phyloP scores from a whole-genome alignment of 2,888 invertebrate genomes.

The Lycocerus yunnanus region DNA sequence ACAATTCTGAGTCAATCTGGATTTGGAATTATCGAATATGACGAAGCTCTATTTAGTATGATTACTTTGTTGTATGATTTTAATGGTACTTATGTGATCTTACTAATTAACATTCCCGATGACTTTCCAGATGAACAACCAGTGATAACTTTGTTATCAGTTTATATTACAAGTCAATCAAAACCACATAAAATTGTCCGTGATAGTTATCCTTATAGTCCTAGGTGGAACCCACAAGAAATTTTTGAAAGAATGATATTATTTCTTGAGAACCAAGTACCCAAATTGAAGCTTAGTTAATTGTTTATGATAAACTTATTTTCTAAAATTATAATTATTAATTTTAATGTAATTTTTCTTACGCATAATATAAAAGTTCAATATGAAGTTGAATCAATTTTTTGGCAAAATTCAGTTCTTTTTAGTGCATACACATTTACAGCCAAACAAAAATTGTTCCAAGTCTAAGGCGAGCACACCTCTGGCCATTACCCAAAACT shows the following conservation, averaged over 20 bases:
- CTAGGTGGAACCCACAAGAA: conserved; percentile 40
- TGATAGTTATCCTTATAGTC: conserved; percentile 47
- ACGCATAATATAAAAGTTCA: background rate
- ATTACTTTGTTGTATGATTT: conserved; percentile 66
- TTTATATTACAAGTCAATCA: conserved; percentile 57
- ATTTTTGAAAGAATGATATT: conserved; percentile 48
- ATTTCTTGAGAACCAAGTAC: conserved; percentile 41
- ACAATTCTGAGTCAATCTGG: conserved; percentile 54
- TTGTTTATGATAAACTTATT: background rate
- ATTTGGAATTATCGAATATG: conserved; percentile 58
- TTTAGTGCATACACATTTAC: too few species aligned
- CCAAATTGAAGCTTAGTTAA: conserved; percentile 26
- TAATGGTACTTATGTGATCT: conserved; percentile 66
- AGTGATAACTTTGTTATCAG: conserved; percentile 59
- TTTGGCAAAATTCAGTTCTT: too few species aligned
- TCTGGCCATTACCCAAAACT: too few species aligned
- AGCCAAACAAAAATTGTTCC: too few species aligned
- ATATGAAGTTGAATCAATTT: too few species aligned
- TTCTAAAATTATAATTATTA: background rate
- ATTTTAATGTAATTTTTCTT: background rate
- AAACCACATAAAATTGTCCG: conserved; percentile 37
- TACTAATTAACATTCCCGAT: conserved; percentile 62
- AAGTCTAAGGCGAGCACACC: too few species aligned
- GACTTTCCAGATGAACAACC: conserved; percentile 64
- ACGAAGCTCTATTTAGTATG: conserved; percentile 53